phyloP scores from a whole-genome alignment of 2,888 invertebrate genomes.

The Drosophila kambysellisi region DNA sequence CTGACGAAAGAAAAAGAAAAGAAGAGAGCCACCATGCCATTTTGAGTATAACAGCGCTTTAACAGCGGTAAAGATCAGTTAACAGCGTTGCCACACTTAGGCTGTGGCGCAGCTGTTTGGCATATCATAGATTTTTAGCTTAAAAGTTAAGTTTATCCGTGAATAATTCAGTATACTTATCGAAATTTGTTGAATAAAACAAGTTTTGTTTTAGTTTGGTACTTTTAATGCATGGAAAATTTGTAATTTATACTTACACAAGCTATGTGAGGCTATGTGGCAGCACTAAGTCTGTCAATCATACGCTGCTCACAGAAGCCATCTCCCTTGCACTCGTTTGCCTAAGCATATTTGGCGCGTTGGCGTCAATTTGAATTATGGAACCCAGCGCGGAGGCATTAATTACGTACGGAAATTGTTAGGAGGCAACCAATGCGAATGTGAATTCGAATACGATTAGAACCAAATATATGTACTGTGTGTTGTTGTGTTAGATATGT shows the following conservation, averaged over 20 bases:
- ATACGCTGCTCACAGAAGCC: conserved; percentile 27
- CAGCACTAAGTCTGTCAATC: conserved; percentile 32
- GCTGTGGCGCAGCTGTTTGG: conserved; percentile 56
- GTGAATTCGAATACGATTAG: conserved; percentile 39
- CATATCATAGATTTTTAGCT: conserved; percentile 33
- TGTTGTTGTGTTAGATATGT: conserved; percentile 42
- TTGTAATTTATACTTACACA: not conserved
- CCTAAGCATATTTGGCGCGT: conserved; percentile 63
- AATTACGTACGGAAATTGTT: conserved; percentile 73
- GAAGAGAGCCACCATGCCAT: conserved; percentile 45
- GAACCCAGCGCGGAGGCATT: conserved; percentile 50
- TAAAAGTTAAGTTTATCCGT: conserved; percentile 5
- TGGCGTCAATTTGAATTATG: conserved; percentile 74
- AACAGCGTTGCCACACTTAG: conserved; percentile 51
- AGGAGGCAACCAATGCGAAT: conserved; percentile 37
- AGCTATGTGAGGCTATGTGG: conserved; percentile 35
- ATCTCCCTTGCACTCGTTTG: conserved; percentile 44
- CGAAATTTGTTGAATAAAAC: conserved; percentile 29
- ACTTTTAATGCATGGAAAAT: not conserved
- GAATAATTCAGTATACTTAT: conserved; percentile 10
- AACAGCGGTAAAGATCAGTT: conserved; percentile 52
- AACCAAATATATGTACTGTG: conserved; percentile 43
- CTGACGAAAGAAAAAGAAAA: conserved; percentile 42
- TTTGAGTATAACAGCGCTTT: conserved; percentile 54
- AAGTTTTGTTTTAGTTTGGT: not conserved